These are phyloP conservation scores for Ichneumon xanthorius DNA, from an alignment of 2,888 invertebrate species.

Conservation along the genomic window DNA sequence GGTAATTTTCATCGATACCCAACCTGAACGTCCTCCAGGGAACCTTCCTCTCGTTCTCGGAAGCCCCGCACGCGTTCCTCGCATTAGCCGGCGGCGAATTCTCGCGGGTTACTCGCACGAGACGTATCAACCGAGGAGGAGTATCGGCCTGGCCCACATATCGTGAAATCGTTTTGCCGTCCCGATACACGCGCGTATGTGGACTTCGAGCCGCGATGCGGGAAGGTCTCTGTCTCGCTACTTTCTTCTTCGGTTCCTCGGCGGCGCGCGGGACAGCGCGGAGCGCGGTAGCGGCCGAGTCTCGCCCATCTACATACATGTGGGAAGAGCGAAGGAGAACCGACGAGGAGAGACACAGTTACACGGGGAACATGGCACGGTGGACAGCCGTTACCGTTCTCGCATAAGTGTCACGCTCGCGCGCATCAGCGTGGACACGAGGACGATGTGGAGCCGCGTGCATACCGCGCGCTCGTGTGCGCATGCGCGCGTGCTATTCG, in stretches of 20 bases:
- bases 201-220: conserved; percentile 34
- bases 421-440: conserved; percentile 56
- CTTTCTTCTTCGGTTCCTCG: conserved; percentile 64
- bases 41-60: conserved; percentile 20
- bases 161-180: conserved; percentile 29
- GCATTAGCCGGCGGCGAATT: not conserved
- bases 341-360: conserved; percentile 57
- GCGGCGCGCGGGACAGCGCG: not conserved
- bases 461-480: conserved; percentile 37
- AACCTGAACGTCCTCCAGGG: conserved; percentile 43
- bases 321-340: conserved; percentile 28
- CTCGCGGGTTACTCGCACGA: conserved; percentile 19
- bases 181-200: conserved; percentile 15
- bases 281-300: not conserved
- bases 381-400: conserved; percentile 64
- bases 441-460: conserved; percentile 50
- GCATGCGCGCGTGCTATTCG: conserved; percentile 59
- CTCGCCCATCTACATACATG: conserved; percentile 22
- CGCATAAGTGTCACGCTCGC: conserved; percentile 67
- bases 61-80: not conserved
- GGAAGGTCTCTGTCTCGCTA: conserved; percentile 47
- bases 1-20: conserved; percentile 56
- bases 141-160: conserved; percentile 58
- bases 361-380: conserved; percentile 42
- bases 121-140: conserved; percentile 55